Evolutionary conservation across 2,113 vertebrate genomes (phyloP).

Genomic region (Proteles cristata): DNA sequence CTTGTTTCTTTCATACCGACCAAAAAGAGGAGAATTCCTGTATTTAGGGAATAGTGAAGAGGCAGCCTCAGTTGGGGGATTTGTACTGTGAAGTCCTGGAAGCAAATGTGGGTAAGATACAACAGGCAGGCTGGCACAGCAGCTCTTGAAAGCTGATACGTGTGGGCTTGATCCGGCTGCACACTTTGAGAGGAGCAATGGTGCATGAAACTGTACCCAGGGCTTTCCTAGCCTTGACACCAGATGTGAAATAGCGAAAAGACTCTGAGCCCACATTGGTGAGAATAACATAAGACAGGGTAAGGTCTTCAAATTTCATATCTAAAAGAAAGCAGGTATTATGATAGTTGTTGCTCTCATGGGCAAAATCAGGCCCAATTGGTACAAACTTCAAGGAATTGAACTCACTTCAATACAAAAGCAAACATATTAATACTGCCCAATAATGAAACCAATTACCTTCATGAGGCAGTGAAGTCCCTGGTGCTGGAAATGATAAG

Average conservation of each 20-base stretch:
- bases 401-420: background rate
- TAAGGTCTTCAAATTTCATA: background rate
- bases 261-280: background rate
- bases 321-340: background rate
- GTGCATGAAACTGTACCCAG: accelerated
- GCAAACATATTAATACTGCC: background rate
- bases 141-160: background rate
- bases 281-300: background rate
- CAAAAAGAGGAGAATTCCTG: background rate
- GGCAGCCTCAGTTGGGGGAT: background rate
- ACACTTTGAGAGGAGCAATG: background rate
- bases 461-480: background rate
- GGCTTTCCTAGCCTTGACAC: background rate
- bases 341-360: background rate
- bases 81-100: background rate
- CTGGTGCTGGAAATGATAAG: background rate
- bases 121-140: background rate
- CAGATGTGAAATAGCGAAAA: background rate
- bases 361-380: background rate
- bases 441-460: background rate
- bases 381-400: background rate
- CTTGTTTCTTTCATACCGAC: background rate
- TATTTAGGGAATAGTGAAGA: background rate
- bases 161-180: background rate
- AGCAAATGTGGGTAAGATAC: background rate